Percentiles rank a stretch among this genome's conserved stretches.
phyloP scores from a whole-genome alignment of 2,797 vertebrate genomes.

The Taeniopygia guttata region DNA sequence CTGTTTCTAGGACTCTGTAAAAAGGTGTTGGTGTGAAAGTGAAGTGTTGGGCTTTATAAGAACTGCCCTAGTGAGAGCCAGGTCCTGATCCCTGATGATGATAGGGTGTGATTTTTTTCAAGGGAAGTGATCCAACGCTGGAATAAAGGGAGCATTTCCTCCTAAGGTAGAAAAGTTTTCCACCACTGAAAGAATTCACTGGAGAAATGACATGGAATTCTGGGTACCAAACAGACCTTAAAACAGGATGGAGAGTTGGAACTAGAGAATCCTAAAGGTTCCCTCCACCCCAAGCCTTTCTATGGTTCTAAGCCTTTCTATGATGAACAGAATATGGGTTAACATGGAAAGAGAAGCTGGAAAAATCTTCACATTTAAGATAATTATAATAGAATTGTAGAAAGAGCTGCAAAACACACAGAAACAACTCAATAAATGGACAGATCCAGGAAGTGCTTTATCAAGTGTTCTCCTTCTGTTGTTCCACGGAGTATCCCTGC shows the following conservation, averaged over 20 bases:
- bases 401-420: not conserved
- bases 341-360: not conserved
- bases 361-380: not conserved
- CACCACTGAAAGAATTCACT: not conserved
- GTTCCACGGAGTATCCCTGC: not conserved
- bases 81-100: not conserved
- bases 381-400: not conserved
- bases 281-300: not conserved
- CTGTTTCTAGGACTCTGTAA: not conserved
- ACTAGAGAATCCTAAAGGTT: not conserved
- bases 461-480: not conserved
- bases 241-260: not conserved
- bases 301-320: not conserved
- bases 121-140: not conserved
- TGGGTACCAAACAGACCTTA: not conserved
- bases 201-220: not conserved
- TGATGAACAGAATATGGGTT: not conserved
- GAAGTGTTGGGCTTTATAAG: not conserved
- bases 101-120: not conserved
- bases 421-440: not conserved
- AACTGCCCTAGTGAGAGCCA: not conserved
- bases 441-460: not conserved
- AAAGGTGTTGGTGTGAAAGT: not conserved
- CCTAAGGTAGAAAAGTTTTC: not conserved
- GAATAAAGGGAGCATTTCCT: not conserved